A percentile compares a stretch with the other conserved stretches of the same genome.
Conservation (phyloP, 2,113 vertebrate species). For the Talpa occidentalis region DNA sequence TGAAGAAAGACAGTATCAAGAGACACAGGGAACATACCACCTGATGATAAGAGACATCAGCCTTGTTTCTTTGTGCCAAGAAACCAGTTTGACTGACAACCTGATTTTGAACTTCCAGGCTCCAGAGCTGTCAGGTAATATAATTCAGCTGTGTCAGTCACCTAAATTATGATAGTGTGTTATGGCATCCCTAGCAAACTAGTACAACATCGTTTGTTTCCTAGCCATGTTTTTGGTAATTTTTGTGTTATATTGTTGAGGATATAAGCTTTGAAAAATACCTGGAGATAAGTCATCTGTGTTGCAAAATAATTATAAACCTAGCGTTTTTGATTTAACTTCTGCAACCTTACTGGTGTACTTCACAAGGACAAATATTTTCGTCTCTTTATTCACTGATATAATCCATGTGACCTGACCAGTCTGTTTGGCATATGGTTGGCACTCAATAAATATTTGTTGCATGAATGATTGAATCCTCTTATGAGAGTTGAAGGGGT, state of each 20-base stretch:
- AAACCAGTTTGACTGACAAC: neutral
- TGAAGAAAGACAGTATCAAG: neutral
- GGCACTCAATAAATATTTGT: constrained; percentile 70
- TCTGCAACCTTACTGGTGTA: neutral
- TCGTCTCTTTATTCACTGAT: constrained; percentile 44
- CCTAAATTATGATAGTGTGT: neutral
- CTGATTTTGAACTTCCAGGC: neutral
- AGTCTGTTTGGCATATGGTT: constrained; percentile 61
- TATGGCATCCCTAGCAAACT: neutral
- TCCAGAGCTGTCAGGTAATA: neutral
- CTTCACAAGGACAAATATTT: constrained; percentile 47
- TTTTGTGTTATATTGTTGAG: neutral
- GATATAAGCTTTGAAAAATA: neutral
- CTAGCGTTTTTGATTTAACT: neutral
- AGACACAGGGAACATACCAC: neutral
- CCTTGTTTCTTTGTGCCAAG: neutral
- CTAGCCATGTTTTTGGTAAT: too few relatives aligned
- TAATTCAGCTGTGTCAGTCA: neutral
- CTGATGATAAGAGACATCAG: neutral
- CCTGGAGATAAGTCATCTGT: neutral
- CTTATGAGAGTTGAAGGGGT: constrained; percentile 40
- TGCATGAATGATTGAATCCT: constrained; percentile 73
- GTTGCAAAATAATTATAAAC: neutral
- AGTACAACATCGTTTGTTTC: neutral
- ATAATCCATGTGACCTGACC: constrained; percentile 4